Conservation (phyloP, 2,113 vertebrate species). For the Grallaria varia region DNA sequence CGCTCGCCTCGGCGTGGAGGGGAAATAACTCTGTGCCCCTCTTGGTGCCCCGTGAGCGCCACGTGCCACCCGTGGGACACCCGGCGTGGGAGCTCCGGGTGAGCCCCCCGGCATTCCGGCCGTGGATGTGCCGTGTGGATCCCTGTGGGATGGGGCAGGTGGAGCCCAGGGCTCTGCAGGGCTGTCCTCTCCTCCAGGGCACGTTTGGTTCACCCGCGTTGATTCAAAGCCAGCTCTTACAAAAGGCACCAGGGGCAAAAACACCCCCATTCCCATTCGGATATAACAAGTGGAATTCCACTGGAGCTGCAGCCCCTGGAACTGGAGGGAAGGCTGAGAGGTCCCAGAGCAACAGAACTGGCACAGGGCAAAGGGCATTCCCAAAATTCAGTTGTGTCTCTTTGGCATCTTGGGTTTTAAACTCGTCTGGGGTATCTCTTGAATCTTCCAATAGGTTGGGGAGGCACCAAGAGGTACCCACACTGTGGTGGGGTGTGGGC, state of each 20-base stretch:
- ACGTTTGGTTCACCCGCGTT: accelerated
- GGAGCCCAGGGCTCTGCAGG: background rate
- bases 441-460: accelerated
- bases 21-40: no score
- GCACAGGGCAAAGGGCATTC: accelerated
- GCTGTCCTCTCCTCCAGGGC: background rate
- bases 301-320: background rate
- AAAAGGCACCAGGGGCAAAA: accelerated
- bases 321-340: accelerated
- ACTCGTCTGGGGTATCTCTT: accelerated
- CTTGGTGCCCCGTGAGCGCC: background rate
- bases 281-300: accelerated
- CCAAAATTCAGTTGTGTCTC: accelerated
- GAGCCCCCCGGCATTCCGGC: background rate
- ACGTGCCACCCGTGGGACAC: no score
- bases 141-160: accelerated
- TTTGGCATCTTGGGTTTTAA: accelerated
- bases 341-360: accelerated
- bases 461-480: background rate
- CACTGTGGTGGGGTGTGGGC: background rate
- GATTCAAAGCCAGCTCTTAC: background rate
- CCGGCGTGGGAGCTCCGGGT: accelerated
- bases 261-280: accelerated
- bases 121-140: accelerated
- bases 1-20: accelerated